Conservation (phyloP, 2,888 invertebrate genomes). For the Cheilosia vulpina region DNA sequence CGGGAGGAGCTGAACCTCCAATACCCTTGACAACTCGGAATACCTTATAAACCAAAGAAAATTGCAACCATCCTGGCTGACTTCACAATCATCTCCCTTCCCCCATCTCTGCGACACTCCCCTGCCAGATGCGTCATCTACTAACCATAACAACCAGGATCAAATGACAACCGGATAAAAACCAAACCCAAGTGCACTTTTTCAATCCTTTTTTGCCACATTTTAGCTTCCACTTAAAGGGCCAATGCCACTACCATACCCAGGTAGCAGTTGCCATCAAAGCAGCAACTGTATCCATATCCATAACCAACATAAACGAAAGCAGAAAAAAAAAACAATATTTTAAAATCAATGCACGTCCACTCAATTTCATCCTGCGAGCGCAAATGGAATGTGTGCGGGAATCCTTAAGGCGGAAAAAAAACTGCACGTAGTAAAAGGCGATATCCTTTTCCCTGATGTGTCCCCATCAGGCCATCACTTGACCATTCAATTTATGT, state of each 20-base stretch:
- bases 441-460: conserved; percentile 65
- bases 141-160: conserved; percentile 4
- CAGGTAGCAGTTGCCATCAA: background rate
- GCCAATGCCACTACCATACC: background rate
- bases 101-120: background rate
- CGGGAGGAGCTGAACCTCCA: no score
- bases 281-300: conserved; percentile 4
- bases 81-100: background rate
- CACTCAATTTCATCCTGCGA: conserved; percentile 46
- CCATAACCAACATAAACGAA: conserved; percentile 48
- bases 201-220: conserved; percentile 5
- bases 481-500: conserved; percentile 74
- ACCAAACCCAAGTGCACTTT: conserved; percentile 13
- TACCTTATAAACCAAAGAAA: no score
- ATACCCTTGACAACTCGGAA: no score
- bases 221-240: conserved; percentile 21
- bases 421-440: conserved; percentile 37
- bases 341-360: conserved; percentile 65
- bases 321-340: conserved; percentile 30
- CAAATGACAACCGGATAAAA: background rate
- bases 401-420: conserved; percentile 39
- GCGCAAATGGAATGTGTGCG: conserved; percentile 45
- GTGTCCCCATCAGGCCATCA: conserved; percentile 70
- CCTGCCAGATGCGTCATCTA: background rate
- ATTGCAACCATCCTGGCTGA: no score